phyloP scores from a whole-genome alignment of 2,113 vertebrate species.

The Rhea pennata region DNA sequence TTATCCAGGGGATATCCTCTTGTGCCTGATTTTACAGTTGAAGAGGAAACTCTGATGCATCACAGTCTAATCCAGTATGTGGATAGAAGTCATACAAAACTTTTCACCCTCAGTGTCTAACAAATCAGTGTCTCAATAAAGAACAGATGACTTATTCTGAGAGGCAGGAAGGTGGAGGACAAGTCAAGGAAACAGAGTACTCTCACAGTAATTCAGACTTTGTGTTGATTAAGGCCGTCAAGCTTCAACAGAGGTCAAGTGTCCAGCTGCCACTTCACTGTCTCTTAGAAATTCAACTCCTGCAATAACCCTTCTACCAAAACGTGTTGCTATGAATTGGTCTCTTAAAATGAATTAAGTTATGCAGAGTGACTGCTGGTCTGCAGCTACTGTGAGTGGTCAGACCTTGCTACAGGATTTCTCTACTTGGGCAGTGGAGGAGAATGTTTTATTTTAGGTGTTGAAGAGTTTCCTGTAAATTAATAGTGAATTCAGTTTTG shows the following conservation, averaged over 20 bases:
- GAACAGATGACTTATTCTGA: background rate
- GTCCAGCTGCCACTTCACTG: background rate
- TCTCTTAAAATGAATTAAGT: conserved; percentile 22
- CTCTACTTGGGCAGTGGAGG: background rate
- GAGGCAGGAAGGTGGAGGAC: background rate
- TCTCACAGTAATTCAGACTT: background rate
- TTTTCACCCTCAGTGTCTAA: background rate
- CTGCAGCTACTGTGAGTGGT: background rate
- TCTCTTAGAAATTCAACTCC: background rate
- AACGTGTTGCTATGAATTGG: background rate
- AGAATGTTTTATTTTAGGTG: background rate
- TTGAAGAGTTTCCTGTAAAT: background rate
- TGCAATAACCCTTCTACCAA: background rate
- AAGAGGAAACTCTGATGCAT: background rate
- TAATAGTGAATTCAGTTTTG: background rate
- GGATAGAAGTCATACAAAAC: background rate
- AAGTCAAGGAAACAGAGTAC: background rate
- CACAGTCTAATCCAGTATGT: background rate
- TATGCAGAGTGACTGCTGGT: background rate
- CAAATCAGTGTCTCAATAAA: conserved; percentile 36
- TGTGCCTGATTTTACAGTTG: background rate
- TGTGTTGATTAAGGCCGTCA: conserved; percentile 23
- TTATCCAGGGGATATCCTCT: background rate
- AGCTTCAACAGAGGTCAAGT: conserved; percentile 9
- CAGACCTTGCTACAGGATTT: background rate